Evolutionary conservation across 2,113 vertebrate species (phyloP).

Genomic region (Podarcis raffonei): DNA sequence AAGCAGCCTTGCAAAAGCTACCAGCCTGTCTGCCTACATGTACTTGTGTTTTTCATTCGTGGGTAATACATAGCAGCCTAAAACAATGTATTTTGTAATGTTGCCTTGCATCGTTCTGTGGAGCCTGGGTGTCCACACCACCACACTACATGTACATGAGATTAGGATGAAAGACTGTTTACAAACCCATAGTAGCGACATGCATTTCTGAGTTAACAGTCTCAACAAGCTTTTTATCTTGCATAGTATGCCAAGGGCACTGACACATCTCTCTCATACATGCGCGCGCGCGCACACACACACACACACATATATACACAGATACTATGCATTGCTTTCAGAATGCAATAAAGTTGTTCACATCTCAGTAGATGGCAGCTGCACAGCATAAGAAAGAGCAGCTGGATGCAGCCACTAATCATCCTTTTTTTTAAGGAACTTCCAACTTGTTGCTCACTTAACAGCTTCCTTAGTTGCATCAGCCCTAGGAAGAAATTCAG

Average conservation of each 20-base stretch:
- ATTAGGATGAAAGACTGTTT: background rate
- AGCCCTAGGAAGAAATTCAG: constrained; percentile 50
- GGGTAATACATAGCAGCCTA: background rate
- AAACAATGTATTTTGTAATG: background rate
- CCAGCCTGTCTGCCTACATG: background rate
- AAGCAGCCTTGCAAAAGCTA: background rate
- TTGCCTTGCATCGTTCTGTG: background rate
- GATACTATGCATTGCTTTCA: background rate
- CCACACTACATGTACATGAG: background rate
- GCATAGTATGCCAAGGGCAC: background rate
- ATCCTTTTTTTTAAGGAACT: constrained; percentile 31
- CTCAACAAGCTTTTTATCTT: background rate
- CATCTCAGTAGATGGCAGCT: constrained; percentile 39
- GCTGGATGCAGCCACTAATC: background rate
- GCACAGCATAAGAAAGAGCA: constrained; percentile 24
- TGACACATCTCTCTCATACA: background rate
- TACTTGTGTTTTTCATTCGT: background rate
- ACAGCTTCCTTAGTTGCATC: constrained; percentile 37
- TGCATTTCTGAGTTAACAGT: background rate
- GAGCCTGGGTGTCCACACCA: too few species aligned
- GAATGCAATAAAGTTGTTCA: constrained; percentile 35
- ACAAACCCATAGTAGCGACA: background rate
- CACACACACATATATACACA: too few species aligned
- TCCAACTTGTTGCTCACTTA: constrained; percentile 32
- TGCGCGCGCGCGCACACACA: too few species aligned